Evolutionary conservation across 2,113 vertebrate genomes (phyloP), one percentile per base, ranked within the genome.

Genomic region (Gracilinanus agilis): DNA sequence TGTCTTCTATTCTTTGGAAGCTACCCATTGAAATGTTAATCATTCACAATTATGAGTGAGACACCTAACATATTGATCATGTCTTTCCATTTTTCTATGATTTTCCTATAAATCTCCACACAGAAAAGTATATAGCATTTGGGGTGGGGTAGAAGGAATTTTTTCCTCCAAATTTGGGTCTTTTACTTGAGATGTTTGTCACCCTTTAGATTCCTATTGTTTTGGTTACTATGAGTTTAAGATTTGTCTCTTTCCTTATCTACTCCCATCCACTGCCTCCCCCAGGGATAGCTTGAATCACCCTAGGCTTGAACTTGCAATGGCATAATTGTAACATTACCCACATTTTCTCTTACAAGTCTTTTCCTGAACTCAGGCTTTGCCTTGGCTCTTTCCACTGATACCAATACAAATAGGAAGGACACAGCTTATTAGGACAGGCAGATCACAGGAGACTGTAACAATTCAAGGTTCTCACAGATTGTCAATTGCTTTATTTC

Each of bases 291-390:
- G 19, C n/a, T 83, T 40, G 40, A 44, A 54, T 25, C 23, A 94
- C 61, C 97, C 95, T 54, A 55, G 56, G 44, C 56, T 55, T 97
- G 93, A 97, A 91, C 53, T 24, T 96, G 54, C 54, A n/a, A 58
- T 40, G 90, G 91, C 90, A 95, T 54, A 96, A 91, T 90, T 97
- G 94, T 53, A 21, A 16, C 19, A 95, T 97, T 92, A 97, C 55
- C 53, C 40, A 56, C 55, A 55, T 75, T 98, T 98, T 96, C 44
- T 0, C 61, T 88, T 97, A 92, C 90, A 92, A 92, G 21, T 95
- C 91, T 96, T n/a, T 97, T 90, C 94, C 55, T 91, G 93, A 95
- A 44, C n/a, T 97, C n/a, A 40, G 34, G 95, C 96, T 98, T 97
- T 95, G 93, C 96, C 98, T 95, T 97, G 24, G 0, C 83, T 93